phyloP scores from a whole-genome alignment of 2,113 vertebrate species.

The Mirounga angustirostris region DNA sequence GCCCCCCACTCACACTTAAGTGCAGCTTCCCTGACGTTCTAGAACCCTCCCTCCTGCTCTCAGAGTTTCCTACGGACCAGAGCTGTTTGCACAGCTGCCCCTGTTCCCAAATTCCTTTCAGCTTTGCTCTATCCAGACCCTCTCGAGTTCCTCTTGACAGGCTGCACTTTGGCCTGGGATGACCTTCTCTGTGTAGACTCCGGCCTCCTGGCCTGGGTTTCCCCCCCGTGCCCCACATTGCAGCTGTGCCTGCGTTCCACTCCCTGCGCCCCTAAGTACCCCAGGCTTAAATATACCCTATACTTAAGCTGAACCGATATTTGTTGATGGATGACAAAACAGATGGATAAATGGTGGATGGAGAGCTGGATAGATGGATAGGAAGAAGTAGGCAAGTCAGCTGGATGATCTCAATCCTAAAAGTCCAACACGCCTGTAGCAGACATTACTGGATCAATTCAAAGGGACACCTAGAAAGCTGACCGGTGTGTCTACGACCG shows the following conservation, averaged over 20 bases:
- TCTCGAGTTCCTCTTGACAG: not conserved
- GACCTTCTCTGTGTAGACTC: not conserved
- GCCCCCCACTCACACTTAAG: not conserved
- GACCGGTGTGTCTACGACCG: not conserved
- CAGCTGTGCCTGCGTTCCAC: not conserved
- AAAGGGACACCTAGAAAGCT: not conserved
- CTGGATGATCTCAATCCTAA: not conserved
- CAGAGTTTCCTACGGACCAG: not conserved
- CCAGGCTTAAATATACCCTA: not conserved
- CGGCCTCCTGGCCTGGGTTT: not conserved
- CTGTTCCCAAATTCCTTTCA: not conserved
- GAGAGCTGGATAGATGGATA: accelerated
- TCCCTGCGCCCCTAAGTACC: not conserved
- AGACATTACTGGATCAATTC: not conserved
- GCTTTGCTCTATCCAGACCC: not conserved
- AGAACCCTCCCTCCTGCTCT: not conserved
- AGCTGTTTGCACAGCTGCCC: not conserved
- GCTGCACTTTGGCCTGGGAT: not conserved
- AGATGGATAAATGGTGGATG: not conserved
- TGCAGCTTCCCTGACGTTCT: not conserved
- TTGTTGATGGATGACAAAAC: not conserved
- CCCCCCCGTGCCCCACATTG: not conserved
- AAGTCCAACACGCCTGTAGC: not conserved
- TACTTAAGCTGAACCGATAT: not conserved
- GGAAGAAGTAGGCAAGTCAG: not conserved